These are phyloP conservation scores for Cistogaster globosa DNA, from an alignment of 2,888 invertebrate genomes.

Conservation along the genomic window DNA sequence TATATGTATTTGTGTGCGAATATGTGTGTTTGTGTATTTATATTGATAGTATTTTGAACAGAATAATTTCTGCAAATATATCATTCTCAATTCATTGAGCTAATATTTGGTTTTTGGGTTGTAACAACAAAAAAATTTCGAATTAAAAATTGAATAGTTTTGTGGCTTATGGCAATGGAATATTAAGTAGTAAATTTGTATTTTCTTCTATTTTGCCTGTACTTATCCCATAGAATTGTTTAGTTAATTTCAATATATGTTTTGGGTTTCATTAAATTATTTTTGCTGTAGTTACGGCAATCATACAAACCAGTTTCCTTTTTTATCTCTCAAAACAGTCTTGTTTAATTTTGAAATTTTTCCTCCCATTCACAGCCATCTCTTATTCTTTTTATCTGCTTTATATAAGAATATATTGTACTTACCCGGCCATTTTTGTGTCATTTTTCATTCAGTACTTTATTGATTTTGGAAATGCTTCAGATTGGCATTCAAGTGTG, in stretches of 20 bases:
- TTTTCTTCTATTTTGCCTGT: background rate
- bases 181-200: slow-evolving; percentile 37
- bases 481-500: slow-evolving; percentile 88
- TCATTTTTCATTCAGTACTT: slow-evolving; percentile 89
- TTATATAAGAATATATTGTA: background rate
- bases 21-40: background rate
- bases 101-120: slow-evolving; percentile 51
- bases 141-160: slow-evolving; percentile 60
- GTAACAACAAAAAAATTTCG: slow-evolving; percentile 41
- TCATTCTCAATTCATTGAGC: background rate
- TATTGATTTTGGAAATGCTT: slow-evolving; percentile 89
- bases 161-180: slow-evolving; percentile 50
- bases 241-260: slow-evolving; percentile 57
- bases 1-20: too few species aligned
- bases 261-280: background rate
- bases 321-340: background rate
- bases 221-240: slow-evolving; percentile 30
- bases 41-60: too few species aligned
- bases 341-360: background rate
- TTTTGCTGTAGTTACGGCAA: background rate
- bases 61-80: background rate
- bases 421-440: slow-evolving; percentile 86
- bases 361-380: background rate
- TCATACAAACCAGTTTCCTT: slow-evolving; percentile 7
- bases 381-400: background rate